Evolutionary conservation across 2,888 invertebrate genomes (phyloP).

Genomic region (Nowickia ferox): DNA sequence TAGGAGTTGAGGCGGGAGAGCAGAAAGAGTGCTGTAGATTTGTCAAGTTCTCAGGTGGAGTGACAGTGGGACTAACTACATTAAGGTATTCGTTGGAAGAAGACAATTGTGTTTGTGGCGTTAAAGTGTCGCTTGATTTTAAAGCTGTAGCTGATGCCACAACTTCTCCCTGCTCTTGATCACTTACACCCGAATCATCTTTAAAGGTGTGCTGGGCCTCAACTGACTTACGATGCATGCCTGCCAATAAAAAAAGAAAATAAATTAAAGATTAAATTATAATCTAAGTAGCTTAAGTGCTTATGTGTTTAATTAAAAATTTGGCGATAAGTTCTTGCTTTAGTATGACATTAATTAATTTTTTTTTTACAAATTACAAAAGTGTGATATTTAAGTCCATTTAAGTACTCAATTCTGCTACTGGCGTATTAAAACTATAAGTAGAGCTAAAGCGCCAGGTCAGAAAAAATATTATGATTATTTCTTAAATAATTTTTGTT

Average conservation of each 20-base stretch:
- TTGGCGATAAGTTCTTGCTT: background rate
- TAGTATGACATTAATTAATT: slow-evolving; percentile 60
- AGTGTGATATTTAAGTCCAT: slow-evolving; percentile 69
- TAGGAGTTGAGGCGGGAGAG: slow-evolving; percentile 78
- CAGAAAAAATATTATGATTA: slow-evolving; percentile 33
- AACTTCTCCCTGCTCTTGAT: slow-evolving; percentile 85
- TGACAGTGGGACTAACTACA: slow-evolving; percentile 83
- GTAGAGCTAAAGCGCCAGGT: background rate
- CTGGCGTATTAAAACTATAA: slow-evolving; percentile 24
- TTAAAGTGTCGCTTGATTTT: slow-evolving; percentile 85
- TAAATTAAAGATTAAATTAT: slow-evolving; percentile 10
- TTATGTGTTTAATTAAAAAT: slow-evolving; percentile 52
- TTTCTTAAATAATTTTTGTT: slow-evolving; percentile 12
- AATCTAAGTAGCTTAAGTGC: slow-evolving; percentile 1
- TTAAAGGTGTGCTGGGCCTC: slow-evolving; percentile 98
- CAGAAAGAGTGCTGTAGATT: slow-evolving; percentile 73
- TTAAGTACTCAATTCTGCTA: slow-evolving; percentile 76
- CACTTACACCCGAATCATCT: slow-evolving; percentile 89
- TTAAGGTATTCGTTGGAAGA: slow-evolving; percentile 81
- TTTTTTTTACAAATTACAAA: slow-evolving; percentile 38
- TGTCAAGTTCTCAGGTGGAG: slow-evolving; percentile 71
- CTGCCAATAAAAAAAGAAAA: slow-evolving; percentile 84
- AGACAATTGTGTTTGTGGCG: slow-evolving; percentile 77
- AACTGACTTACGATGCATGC: slow-evolving; percentile 99
- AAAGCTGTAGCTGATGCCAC: slow-evolving; percentile 83